Evolutionary conservation across 1,140 invertebrate species (phyloP), one percentile per base, ranked within the genome.

Genomic region (Centruroides sculpturatus): DNA sequence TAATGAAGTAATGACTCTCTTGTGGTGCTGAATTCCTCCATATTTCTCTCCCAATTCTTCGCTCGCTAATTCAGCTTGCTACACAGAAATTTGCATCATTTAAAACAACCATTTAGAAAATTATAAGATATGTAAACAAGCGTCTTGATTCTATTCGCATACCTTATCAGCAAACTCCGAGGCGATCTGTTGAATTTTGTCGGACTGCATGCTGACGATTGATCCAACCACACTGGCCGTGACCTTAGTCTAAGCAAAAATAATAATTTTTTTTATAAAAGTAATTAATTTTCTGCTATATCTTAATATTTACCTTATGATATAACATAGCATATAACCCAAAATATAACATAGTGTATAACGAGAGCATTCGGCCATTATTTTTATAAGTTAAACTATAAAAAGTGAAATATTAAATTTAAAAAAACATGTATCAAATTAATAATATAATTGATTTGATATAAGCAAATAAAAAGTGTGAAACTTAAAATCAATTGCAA

Each of bases 81-180:
- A n/a, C n/a, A 48, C 49, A 11, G 41, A 58, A 41, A 41, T 41
- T 5, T 41, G 41, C 8, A 23, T 41, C 5, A 41, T 41, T 41
- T 23, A 53, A 35, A 47, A 58, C 0, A 55, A 34, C 0, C 7
- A 59, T 35, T 55, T 35, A 55, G 3, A 56, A 56, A 35, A 10
- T 34, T 48, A 36, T 55, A 55, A 36, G 12, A 7, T 23, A 1
- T 23, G 23, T 12, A 7, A 55, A 55, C 56, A 11, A 4, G 2
- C 23, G 23, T 23, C 23, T 23, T 23, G 2, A 23, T 23, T 23
- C 23, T 23, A 23, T 23, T 49, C n/a, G 9, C 48, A 51, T 65
- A 74, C 73, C 67, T 74, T 75, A 59, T 72, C 71, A 8, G 71
- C 73, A 71, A 73, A 76, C 61, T 75, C 72, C 34, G 70, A 72